phyloP scores from a whole-genome alignment of 2,113 vertebrate genomes.

The Seriola quinqueradiata region DNA sequence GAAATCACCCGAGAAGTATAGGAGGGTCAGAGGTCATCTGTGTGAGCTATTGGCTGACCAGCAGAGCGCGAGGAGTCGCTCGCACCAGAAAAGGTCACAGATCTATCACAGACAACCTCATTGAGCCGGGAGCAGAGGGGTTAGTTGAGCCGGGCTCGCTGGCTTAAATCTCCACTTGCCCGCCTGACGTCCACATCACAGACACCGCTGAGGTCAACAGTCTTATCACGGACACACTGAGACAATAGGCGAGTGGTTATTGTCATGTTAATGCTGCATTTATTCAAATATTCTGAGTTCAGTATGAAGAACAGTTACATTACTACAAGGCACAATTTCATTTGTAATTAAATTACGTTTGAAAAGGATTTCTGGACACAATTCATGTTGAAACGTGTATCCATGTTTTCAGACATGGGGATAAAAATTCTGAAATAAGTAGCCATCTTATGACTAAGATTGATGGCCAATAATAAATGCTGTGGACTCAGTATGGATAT shows the following conservation, averaged over 20 bases:
- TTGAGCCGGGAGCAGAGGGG: neutral
- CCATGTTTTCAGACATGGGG: neutral
- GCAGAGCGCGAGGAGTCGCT: constrained; percentile 23
- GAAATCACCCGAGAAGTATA: neutral
- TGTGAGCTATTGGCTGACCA: constrained; percentile 35
- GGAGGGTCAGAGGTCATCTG: constrained; percentile 10
- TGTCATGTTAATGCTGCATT: neutral
- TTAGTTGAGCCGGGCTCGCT: neutral
- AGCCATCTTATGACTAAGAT: constrained; percentile 45
- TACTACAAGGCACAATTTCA: neutral
- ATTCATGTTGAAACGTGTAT: neutral
- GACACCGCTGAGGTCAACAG: neutral
- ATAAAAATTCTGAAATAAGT: constrained; percentile 1
- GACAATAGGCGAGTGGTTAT: neutral
- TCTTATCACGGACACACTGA: neutral
- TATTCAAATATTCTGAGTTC: neutral
- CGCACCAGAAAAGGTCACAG: constrained; percentile 53
- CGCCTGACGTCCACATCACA: neutral
- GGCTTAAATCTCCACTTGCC: neutral
- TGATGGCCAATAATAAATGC: constrained; percentile 65
- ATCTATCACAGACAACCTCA: neutral
- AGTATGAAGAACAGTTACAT: neutral
- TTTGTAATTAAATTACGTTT: constrained; percentile 24
- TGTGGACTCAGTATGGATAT: constrained; percentile 34
- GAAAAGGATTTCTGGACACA: neutral